Evolutionary conservation across 2,797 vertebrate genomes (phyloP), one percentile per base, ranked within the genome.

Genomic region (Decapterus maruadsi): DNA sequence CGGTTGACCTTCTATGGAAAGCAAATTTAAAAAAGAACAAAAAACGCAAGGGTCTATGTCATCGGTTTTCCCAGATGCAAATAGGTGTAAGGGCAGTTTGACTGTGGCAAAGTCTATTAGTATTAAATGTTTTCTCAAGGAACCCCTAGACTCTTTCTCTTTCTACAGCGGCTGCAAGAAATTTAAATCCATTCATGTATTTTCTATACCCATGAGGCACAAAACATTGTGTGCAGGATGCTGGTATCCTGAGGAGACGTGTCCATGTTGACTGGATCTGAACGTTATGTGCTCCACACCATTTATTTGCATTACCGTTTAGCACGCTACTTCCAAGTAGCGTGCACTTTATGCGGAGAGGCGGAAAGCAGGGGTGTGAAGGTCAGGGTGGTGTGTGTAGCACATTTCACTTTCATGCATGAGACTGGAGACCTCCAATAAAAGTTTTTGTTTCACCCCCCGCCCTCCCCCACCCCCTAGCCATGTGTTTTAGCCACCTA

Each of bases 1-100:
- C 68, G 72, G 67, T 59, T 92, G 78, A 88, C 75, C 82, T 79
- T 56, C 29, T 51, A 42, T 26, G 54, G 62, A 72, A 83, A 63
- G 40, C 48, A 72, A 48, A 38, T 57, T 57, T 29, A 14, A n/a
- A 51, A 2, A 70, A n/a, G n/a, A n/a, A n/a, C n/a, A n/a, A n/a
- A n/a, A n/a, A 26, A 57, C 10, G 34, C 51, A 34, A 20, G 2
- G 16, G n/a, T 60, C 40, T 19, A 14, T 66, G 50, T 67, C 55
- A 26, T 48, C 4, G 9, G 4, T 61, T 64, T 50, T 19, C 8
- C 31, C 6, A 54, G 63, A 53, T 26, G 46, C 34, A 13, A 42
- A 51, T 31, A 26, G 14, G 10, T 19, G 20, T 50, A 50, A 48
- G n/a, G 22, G 14, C 13, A n/a, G 54, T 34, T 46, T 13, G 11